Base-by-base conservation (phyloP, 2,888 invertebrate genomes). In the Nymphalis c-album region DNA sequence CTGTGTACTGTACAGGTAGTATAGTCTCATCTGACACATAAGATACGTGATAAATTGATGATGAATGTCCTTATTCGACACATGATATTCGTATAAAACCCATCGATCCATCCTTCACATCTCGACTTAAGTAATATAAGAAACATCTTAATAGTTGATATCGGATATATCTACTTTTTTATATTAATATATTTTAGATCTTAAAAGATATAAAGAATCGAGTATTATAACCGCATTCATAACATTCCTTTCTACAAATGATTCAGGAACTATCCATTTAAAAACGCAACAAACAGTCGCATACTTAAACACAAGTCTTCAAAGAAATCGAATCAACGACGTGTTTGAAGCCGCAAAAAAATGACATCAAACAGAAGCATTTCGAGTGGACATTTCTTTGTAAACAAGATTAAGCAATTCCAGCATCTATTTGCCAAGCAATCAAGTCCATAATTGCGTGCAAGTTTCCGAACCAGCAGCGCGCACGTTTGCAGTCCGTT, bases 401-500 rank as follows among this genome's bases (percentile, higher is more conserved):
- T 26, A 26, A 35, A 35, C 31, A 17, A n/a, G 31, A 40, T 48
- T 18, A 62, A 35, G 31, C 55, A 57, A 64, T 64, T 70, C 22
- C 40, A 35, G 51, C 22, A 50, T 63, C 60, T 71, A 48, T 58
- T n/a, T 26, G 31, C 40, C n/a, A 46, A 47, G 47, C 46, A 50
- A 53, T 66, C 63, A 60, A 51, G 70, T 60, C 48, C 50, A 68
- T 63, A 68, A 66, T 68, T 63, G 71, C 63, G 26, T 20, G 53
- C 65, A 57, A 40, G 45, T 65, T 69, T 60, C 66, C 68, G 31
- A 66, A 59, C 61, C 58, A 71, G 59, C 63, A 63, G 68, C 57
- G 68, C 65, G 66, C 40, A 69, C 45, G 62, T 66, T 67, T 60
- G 63, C 71, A 71, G 69, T 69, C 65, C 65, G 72, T 65, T 73